Base-by-base conservation (phyloP, 2,113 vertebrate species). In the Actenoides lindsayi region DNA sequence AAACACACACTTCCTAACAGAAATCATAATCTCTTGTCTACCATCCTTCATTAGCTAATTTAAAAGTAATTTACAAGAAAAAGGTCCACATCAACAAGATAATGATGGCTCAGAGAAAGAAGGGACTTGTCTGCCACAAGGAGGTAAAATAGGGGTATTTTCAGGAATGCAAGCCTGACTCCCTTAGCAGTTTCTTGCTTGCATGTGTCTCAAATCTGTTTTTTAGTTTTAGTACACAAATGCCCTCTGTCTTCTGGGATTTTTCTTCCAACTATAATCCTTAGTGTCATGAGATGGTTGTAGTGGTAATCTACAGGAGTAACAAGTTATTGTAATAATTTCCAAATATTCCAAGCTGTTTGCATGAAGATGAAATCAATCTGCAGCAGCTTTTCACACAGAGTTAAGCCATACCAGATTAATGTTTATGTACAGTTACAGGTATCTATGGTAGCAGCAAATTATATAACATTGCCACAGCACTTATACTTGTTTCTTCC, bases 401-500 rank as follows among this genome's bases (percentile, higher is more conserved):
- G 23, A 71, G 64, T 10, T 2, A 57, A 87, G 35, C 50, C 51
- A 17, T 15, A 79, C 35, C 56, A 65, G 16, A 63, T 73, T 20
- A 73, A 39, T 5, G 6, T 44, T 78, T 54, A 18, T 6, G 33
- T 77, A 92, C 50, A 70, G 65, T 11, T 80, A 48, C 20, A 56
- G 63, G 90, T 94, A 93, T 90, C 95, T 90, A 93, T 91, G 85
- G 90, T 12, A 93, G 91, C 93, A 70, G 87, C 35, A 92, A 92
- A 86, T 65, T 62, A 20, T 68, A 59, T 59, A 82, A 60, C 67
- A 30, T 16, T 84, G 67, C 75, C 69, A 83, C 50, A 62, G 27
- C 2, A 16, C 33, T 87, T 57, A 39, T 37, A 17, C 56, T 87
- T 67, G 20, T 35, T 88, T 69, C 54, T 78, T 60, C 71, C 80